Evolutionary conservation across 2,797 vertebrate genomes (phyloP).

Genomic region (Acipenser oxyrinchus): DNA sequence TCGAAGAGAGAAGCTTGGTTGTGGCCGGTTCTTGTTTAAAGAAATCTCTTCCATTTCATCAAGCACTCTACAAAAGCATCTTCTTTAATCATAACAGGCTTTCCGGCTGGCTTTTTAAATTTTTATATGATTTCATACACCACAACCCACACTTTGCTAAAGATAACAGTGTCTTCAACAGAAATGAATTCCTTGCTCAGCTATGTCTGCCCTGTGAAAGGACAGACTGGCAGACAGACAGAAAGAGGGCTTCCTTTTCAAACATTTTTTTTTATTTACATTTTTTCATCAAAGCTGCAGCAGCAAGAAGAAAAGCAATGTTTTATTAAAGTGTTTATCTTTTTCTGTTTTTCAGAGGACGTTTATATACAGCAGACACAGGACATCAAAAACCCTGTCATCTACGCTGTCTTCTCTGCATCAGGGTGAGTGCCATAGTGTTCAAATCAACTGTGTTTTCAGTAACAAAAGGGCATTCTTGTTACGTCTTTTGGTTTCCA

Average conservation of each 20-base stretch:
- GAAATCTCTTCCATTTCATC: background rate
- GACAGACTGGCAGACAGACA: no score
- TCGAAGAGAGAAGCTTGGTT: conserved; percentile 12
- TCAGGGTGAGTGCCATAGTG: conserved; percentile 72
- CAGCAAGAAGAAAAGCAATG: no score
- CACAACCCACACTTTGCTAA: background rate
- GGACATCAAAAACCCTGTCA: conserved; percentile 92
- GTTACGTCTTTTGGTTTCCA: no score
- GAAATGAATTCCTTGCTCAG: background rate
- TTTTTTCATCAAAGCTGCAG: no score
- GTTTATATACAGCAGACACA: conserved; percentile 96
- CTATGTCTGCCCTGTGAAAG: background rate
- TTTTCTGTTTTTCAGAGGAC: conserved; percentile 68
- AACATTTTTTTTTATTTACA: background rate
- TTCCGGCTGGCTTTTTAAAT: background rate
- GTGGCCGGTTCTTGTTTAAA: background rate
- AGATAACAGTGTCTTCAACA: no score
- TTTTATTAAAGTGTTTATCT: conserved; percentile 5
- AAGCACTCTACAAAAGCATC: background rate
- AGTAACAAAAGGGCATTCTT: no score
- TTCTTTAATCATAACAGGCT: background rate
- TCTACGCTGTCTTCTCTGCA: conserved; percentile 92
- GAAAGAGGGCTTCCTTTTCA: background rate
- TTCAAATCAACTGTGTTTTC: no score
- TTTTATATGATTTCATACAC: background rate